Percentiles rank a stretch among this genome's conserved stretches.
Evolutionary conservation across 2,113 vertebrate genomes (phyloP).

Genomic region (Charina bottae): DNA sequence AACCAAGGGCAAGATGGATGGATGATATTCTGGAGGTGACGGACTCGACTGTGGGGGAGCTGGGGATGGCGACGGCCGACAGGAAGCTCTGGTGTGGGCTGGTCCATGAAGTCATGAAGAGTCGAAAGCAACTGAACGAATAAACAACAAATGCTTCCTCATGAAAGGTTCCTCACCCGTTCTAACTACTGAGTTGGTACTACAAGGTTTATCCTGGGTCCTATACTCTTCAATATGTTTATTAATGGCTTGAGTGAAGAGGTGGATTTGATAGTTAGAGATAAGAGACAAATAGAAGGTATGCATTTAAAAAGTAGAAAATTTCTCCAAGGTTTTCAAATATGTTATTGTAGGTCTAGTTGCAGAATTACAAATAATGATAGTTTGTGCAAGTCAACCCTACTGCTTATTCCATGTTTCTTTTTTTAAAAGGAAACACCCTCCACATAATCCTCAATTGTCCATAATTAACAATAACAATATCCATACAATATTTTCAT

Average conservation of each 20-base stretch:
- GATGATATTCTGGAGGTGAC: no score
- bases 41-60: no score
- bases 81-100: no score
- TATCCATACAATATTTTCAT: neutral
- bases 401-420: neutral
- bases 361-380: neutral
- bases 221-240: neutral
- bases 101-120: no score
- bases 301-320: neutral
- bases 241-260: neutral
- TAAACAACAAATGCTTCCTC: no score
- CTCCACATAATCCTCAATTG: neutral
- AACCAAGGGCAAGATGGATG: no score
- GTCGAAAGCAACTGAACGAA: no score
- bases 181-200: neutral
- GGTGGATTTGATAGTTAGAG: neutral
- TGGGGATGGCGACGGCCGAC: no score
- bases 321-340: neutral
- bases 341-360: neutral
- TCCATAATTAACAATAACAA: neutral
- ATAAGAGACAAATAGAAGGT: neutral
- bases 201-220: neutral
- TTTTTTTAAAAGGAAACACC: neutral
- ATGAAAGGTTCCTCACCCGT: neutral
- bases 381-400: neutral